Conservation (phyloP, 2,113 vertebrate species). For the Anoplopoma fimbria region DNA sequence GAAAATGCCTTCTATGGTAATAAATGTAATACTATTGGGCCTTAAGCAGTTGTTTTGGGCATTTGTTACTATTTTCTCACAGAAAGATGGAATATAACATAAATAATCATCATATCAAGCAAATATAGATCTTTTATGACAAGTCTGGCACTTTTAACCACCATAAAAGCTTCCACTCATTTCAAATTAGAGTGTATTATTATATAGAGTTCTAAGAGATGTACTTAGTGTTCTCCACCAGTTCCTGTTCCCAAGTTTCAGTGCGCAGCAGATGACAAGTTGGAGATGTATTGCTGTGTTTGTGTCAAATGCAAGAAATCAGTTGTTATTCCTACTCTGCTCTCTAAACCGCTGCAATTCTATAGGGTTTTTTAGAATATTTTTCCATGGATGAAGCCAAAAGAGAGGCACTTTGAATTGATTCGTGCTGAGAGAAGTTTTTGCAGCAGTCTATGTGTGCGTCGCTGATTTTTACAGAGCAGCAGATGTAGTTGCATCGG, state of each 20-base stretch:
- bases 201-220: too few species aligned
- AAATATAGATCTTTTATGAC: not conserved
- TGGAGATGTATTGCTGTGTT: not conserved
- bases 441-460: not conserved
- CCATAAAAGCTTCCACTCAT: not conserved
- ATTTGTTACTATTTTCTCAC: not conserved
- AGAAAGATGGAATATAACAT: not conserved
- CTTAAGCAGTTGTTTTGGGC: not conserved
- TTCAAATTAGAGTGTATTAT: not conserved
- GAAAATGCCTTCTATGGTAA: not conserved
- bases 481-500: constrained; percentile 51
- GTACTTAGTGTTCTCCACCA: too few species aligned
- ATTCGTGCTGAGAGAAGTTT: not conserved
- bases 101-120: not conserved
- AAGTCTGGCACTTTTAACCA: not conserved
- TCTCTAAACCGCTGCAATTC: constrained; percentile 1
- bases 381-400: constrained; percentile 6
- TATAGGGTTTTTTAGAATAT: not conserved
- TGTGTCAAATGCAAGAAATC: not conserved
- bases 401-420: not conserved
- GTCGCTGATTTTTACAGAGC: constrained; percentile 29
- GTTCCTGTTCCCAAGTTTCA: not conserved
- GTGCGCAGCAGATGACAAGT: not conserved
- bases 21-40: not conserved
- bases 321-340: not conserved